These are phyloP conservation scores for Agrilus planipennis DNA, from an alignment of 1,140 invertebrate genomes.

Conservation along the genomic window DNA sequence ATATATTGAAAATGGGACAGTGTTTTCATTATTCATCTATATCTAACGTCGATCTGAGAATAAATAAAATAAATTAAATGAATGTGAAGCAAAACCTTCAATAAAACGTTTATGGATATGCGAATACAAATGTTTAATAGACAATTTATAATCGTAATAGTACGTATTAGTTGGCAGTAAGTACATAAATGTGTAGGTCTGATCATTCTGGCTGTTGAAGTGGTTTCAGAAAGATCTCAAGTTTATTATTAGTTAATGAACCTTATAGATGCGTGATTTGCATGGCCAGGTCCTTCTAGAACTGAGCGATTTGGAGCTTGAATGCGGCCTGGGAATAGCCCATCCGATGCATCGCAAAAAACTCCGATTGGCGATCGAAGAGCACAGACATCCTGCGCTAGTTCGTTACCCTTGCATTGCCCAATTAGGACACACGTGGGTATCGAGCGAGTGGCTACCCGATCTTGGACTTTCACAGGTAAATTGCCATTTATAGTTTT, in stretches of 20 bases:
- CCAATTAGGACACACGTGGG: constrained; percentile 80
- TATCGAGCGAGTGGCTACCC: constrained; percentile 82
- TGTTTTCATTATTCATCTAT: no score
- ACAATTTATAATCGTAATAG: no score
- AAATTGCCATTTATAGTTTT: no score
- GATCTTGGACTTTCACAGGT: constrained; percentile 76
- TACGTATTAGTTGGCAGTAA: no score
- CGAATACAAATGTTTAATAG: no score
- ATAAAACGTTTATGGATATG: no score
- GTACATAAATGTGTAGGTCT: no score
- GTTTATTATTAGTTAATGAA: constrained; percentile 11
- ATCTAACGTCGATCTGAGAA: no score
- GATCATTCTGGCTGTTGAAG: neutral
- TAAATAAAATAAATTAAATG: no score
- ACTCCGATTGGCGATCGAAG: constrained; percentile 84
- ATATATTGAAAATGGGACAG: no score
- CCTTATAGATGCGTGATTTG: constrained; percentile 48
- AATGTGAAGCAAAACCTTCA: no score
- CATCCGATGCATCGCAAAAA: constrained; percentile 90
- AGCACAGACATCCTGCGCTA: constrained; percentile 71
- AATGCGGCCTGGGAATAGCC: constrained; percentile 72
- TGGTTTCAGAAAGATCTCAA: neutral
- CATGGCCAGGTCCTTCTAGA: constrained; percentile 73
- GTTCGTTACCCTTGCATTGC: constrained; percentile 78
- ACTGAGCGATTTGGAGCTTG: constrained; percentile 76